Evolutionary conservation across 1,140 invertebrate genomes (phyloP).

Genomic region (Dinothrombium tinctorium): DNA sequence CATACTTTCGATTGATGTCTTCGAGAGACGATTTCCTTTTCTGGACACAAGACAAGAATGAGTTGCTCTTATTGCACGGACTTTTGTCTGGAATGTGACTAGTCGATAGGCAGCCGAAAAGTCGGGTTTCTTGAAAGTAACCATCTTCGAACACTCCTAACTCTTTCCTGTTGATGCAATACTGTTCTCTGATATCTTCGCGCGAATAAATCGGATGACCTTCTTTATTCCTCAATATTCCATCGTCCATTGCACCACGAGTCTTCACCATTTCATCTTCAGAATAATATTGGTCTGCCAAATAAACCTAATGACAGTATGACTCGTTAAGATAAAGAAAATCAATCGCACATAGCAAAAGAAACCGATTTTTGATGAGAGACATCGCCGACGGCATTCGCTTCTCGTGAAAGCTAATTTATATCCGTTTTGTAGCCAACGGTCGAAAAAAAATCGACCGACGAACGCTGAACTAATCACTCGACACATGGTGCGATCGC

Average conservation of each 20-base stretch:
- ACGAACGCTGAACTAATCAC: no score
- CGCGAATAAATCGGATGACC: conserved; percentile 50
- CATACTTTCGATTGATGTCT: no score
- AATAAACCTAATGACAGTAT: no score
- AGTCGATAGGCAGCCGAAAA: conserved; percentile 57
- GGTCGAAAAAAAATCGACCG: no score
- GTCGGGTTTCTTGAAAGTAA: conserved; percentile 26
- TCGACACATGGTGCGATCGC: no score
- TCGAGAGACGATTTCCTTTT: conserved; percentile 23
- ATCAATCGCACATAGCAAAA: no score
- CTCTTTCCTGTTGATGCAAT: conserved; percentile 73
- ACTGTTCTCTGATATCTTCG: conserved; percentile 64
- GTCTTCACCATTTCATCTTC: conserved; percentile 18
- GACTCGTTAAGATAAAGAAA: no score
- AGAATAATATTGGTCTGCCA: no score
- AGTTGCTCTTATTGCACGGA: conserved; percentile 29
- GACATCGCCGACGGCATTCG: no score
- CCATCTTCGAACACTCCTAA: conserved; percentile 49
- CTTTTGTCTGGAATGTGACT: conserved; percentile 26
- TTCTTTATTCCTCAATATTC: conserved; percentile 18
- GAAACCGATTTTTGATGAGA: no score
- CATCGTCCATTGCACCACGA: conserved; percentile 2
- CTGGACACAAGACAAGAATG: conserved; percentile 54
- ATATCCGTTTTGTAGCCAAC: no score
- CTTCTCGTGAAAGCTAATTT: no score